Evolutionary conservation across 2,888 invertebrate genomes (phyloP), one percentile per base, ranked within the genome.

Genomic region (Exocentrus adspersus): DNA sequence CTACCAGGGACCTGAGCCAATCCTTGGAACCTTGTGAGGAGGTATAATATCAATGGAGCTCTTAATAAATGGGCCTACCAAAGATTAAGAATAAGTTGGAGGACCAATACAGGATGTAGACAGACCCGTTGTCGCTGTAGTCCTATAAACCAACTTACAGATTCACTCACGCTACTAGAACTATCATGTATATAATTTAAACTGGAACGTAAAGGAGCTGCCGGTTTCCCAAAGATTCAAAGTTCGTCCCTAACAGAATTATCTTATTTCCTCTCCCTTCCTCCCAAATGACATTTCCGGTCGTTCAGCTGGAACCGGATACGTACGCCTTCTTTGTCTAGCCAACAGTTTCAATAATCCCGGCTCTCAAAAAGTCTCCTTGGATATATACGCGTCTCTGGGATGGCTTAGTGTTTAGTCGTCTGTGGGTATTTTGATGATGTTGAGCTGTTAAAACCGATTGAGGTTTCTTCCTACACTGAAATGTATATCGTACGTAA

Each of bases 271-370:
- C 79, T 76, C 72, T 69, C 69, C 70, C 72, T 77, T 77, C 75
- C 74, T 71, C 72, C 72, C 72, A 78, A 79, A 79, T 78, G 79
- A 79, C 78, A 77, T 79, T 77, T 79, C 79, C 79, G 77, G 77
- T 69, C 75, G 76, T 74, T 75, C 78, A 75, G 73, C 76, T 77
- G 78, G 78, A 78, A 78, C 72, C 74, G 78, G 78, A 77, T 77
- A 73, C 74, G 75, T 68, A 69, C 71, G 71, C 65, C 73, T 69
- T 77, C 77, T 79, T 78, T 77, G 77, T 78, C 76, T 77, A 68
- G 68, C 71, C 65, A 59, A 72, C 70, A 64, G 67, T 69, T 70
- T 69, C 72, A 64, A 70, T 70, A 72, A 70, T 72, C 72, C 63
- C 45, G 52, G 56, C 58, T 63, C 60, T 60, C 63, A 53, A 64